Percentiles rank a stretch among this genome's conserved stretches.
Conservation (phyloP, 2,113 vertebrate species). For the Trichomycterus rosablanca region DNA sequence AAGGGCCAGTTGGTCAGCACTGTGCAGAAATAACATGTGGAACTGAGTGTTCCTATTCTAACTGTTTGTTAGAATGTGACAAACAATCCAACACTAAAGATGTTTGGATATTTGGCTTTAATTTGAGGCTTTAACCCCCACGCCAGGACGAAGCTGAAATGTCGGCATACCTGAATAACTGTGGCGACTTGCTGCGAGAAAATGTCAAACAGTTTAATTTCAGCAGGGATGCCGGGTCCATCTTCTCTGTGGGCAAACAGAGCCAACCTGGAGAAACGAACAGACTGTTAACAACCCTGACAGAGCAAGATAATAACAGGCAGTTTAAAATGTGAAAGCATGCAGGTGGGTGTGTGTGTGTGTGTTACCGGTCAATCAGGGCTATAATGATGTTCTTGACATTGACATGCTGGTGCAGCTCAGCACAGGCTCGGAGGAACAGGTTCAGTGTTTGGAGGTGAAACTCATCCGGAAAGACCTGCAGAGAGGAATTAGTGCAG, state of each 20-base stretch:
- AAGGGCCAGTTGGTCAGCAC: too few species aligned
- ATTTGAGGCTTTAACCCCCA: too few species aligned
- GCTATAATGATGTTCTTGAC: slow-evolving; percentile 99
- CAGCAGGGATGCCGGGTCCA: slow-evolving; percentile 92
- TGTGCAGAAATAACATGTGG: too few species aligned
- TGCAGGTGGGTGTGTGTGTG: slow-evolving; percentile 3
- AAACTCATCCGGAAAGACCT: slow-evolving; percentile 99
- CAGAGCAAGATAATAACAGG: slow-evolving; percentile 1
- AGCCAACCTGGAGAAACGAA: slow-evolving; percentile 70
- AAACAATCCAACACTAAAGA: too few species aligned
- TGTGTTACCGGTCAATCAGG: slow-evolving; percentile 88
- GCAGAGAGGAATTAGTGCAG: not conserved
- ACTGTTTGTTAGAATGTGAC: too few species aligned
- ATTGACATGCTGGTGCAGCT: slow-evolving; percentile 95
- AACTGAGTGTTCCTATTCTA: too few species aligned
- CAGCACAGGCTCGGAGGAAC: slow-evolving; percentile 93
- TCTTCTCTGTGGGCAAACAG: slow-evolving; percentile 98
- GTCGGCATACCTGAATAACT: slow-evolving; percentile 86
- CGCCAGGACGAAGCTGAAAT: too few species aligned
- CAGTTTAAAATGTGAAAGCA: too few species aligned
- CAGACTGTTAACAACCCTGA: not conserved
- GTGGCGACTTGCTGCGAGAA: slow-evolving; percentile 98
- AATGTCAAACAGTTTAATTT: slow-evolving; percentile 98
- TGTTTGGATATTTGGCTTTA: too few species aligned
- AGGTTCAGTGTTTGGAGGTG: slow-evolving; percentile 97